A percentile compares a stretch with the other conserved stretches of the same genome.
Conservation (phyloP, 2,113 vertebrate species). For the Tricholaema leucomelas region DNA sequence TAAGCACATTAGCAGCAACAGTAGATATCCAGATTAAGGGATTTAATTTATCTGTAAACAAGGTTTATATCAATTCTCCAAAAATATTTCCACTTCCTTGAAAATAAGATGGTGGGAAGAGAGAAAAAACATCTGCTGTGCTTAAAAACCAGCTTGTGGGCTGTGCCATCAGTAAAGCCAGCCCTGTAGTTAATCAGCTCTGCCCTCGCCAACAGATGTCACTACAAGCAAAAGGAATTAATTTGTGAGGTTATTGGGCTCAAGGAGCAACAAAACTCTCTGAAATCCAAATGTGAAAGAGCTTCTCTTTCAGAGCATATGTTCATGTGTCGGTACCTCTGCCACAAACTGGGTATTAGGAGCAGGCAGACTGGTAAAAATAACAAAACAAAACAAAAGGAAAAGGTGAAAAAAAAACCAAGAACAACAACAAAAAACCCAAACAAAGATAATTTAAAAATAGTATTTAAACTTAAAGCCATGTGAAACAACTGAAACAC, state of each 20-base stretch:
- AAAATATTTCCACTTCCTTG: background rate
- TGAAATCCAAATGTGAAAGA: conserved; percentile 31
- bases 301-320: conserved; percentile 17
- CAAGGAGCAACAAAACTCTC: background rate
- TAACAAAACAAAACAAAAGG: background rate
- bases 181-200: background rate
- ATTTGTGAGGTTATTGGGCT: conserved; percentile 5
- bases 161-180: background rate
- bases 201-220: conserved; percentile 57
- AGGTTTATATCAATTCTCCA: background rate
- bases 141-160: background rate
- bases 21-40: background rate
- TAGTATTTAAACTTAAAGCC: conserved; percentile 2
- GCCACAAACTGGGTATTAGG: conserved; percentile 55
- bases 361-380: conserved; percentile 50
- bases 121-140: conserved; percentile 15
- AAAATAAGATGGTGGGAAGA: background rate
- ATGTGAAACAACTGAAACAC: background rate
- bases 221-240: conserved; percentile 52
- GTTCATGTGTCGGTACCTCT: conserved; percentile 8
- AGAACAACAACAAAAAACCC: too few relatives aligned
- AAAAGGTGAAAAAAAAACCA: background rate
- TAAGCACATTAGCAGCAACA: background rate
- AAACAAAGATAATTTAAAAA: background rate
- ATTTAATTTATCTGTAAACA: background rate